Evolutionary conservation across 2,888 invertebrate species (phyloP).

Genomic region (Leptopilina syphax): DNA sequence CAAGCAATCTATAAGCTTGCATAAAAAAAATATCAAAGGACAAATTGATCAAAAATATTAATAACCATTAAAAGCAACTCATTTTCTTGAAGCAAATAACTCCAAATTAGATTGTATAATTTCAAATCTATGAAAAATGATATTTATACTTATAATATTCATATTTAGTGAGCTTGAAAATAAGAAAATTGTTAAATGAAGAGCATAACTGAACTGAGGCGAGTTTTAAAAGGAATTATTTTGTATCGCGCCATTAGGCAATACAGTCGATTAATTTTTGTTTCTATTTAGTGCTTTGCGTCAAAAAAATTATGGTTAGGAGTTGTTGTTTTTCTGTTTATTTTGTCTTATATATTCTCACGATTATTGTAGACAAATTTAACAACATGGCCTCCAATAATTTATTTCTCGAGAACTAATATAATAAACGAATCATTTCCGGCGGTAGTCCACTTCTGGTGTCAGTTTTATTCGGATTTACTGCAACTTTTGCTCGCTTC

Average conservation of each 20-base stretch:
- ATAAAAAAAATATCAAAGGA: too few species aligned
- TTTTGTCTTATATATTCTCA: neutral
- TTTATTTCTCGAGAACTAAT: neutral
- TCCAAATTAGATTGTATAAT: too few species aligned
- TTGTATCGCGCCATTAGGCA: neutral
- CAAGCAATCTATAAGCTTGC: too few species aligned
- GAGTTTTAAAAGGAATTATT: neutral
- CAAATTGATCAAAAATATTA: too few species aligned
- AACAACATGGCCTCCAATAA: neutral
- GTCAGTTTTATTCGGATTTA: neutral
- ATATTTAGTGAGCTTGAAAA: neutral
- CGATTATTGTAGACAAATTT: neutral
- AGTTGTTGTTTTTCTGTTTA: neutral
- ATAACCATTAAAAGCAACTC: too few species aligned
- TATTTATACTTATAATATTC: too few species aligned
- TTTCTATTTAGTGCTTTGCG: neutral
- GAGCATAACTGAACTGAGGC: neutral
- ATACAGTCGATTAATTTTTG: neutral
- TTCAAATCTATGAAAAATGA: too few species aligned
- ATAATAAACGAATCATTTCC: neutral
- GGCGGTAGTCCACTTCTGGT: neutral
- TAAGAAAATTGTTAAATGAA: conserved; percentile 1
- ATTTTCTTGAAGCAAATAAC: too few species aligned
- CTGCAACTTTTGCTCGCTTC: neutral
- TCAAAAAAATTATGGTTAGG: neutral